These are phyloP conservation scores for Epizoanthus rinbou DNA, from an alignment of 92 coral and sea anemone genomes.

Conservation along the genomic window DNA sequence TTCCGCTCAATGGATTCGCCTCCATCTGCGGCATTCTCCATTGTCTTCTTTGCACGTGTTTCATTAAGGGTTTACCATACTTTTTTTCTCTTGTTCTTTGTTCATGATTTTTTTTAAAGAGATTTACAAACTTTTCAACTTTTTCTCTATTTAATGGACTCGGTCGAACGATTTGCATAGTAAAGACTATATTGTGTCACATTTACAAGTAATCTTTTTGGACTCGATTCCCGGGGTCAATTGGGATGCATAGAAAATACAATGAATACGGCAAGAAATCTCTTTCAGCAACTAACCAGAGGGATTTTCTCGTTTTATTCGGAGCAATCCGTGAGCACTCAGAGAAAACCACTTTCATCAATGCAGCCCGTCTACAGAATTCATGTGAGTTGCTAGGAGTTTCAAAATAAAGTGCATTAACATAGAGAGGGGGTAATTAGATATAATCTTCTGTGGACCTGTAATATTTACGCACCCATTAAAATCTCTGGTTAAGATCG, in stretches of 20 bases:
- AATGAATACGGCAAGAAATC: conserved; percentile 61
- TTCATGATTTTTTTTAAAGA: conserved; percentile 86
- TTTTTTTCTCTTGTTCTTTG: conserved; percentile 72
- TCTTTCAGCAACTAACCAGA: conserved; percentile 58
- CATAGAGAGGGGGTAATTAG: conserved; percentile 70
- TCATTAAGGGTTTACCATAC: conserved; percentile 88
- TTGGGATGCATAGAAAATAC: conserved; percentile 71
- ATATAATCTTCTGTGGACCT: conserved; percentile 59
- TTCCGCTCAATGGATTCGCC: conserved; percentile 87
- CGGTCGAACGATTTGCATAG: conserved; percentile 88
- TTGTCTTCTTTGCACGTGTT: conserved; percentile 94
- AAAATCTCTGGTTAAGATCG: conserved; percentile 82
- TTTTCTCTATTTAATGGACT: conserved; percentile 97
- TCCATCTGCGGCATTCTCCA: conserved; percentile 97
- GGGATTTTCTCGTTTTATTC: conserved; percentile 57
- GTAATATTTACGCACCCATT: conserved; percentile 78
- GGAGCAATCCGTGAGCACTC: conserved; percentile 35
- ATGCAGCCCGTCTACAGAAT: conserved; percentile 26
- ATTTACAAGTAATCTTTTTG: conserved; percentile 73
- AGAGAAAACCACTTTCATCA: conserved; percentile 15
- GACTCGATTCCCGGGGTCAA: conserved; percentile 79
- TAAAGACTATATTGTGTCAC: conserved; percentile 75
- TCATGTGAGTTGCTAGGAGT: conserved; percentile 37
- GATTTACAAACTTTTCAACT: conserved; percentile 97
- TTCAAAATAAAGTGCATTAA: conserved; percentile 62